Base-by-base conservation (phyloP, 92 coral and sea anemone species). In the Heteractis magnifica region DNA sequence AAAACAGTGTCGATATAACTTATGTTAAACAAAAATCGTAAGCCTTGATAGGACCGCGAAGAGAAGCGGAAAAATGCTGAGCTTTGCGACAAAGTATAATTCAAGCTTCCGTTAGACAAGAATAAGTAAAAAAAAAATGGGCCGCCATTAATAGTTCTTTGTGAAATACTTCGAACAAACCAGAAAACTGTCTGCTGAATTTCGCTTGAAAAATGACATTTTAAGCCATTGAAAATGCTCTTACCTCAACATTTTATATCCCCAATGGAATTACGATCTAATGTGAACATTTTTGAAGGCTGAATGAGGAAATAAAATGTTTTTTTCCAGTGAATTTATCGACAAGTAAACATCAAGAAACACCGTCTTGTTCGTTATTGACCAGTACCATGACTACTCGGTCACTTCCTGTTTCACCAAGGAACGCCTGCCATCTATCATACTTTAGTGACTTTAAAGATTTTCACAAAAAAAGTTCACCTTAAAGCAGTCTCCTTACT, bases 181-280 rank as follows among this genome's bases (percentile, higher is more conserved):
- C 21, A 48, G 48, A 49, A 48, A 10, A 64, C 34, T 44, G 56
- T 70, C 59, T 80, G 41, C 49, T 12, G 76, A 81, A 49, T 18
- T 51, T 79, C 83, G 68, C 48, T 34, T 16, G 13, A 20, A 68
- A 81, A 81, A 81, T 44, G 16, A 14, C 49, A 12, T 50, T 11
- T 6, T 7, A 52, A 79, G 34, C 56, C n/a, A 8, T 13, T 50
- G 20, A 34, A 70, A 4, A 15, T 20, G 60, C 65, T 51, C 84
- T 81, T 70, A 81, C 84, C 84, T 81, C 53, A 81, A 21, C 84
- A 81, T 81, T 81, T 70, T 81, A 60, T 68, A 21, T 16, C 64
- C 52, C 56, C 52, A 10, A 49, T 70, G 49, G 41, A 18, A 51
- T 26, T 51, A 59, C 84, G 51, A 51, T 81, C 59, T 12, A 49